Conservation (phyloP, 1,140 invertebrate species). For the Caenorhabditis remanei region DNA sequence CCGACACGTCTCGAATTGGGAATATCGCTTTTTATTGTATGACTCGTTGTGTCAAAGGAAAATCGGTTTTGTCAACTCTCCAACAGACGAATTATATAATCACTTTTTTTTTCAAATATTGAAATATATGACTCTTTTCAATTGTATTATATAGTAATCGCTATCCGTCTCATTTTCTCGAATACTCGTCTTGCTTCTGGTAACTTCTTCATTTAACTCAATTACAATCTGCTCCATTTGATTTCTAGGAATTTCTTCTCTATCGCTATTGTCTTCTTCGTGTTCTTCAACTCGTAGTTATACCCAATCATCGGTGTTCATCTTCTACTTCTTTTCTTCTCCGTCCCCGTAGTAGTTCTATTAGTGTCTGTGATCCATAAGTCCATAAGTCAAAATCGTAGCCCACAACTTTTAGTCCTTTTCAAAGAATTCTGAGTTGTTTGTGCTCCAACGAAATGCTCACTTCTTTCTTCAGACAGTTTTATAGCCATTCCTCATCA, state of each 20-base stretch:
- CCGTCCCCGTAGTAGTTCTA: not conserved
- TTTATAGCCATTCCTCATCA: not conserved
- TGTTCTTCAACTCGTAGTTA: slow-evolving; percentile 20
- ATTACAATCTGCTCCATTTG: not conserved
- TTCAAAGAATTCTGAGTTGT: not conserved
- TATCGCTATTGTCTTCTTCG: slow-evolving; percentile 12
- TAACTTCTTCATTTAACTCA: not conserved
- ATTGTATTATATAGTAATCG: not conserved
- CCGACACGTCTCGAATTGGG: slow-evolving; percentile 23
- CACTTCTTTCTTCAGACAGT: not conserved
- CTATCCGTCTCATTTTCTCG: not conserved
- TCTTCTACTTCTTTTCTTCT: not conserved
- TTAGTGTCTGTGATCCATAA: slow-evolving; percentile 33
- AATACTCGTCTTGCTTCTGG: not conserved
- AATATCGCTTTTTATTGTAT: slow-evolving; percentile 11
- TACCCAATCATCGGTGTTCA: slow-evolving; percentile 21
- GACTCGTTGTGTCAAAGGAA: not conserved
- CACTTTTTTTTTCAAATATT: slow-evolving; percentile 28
- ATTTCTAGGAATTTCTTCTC: slow-evolving; percentile 4
- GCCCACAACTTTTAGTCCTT: not conserved
- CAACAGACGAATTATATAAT: not conserved
- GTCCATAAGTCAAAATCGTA: not conserved
- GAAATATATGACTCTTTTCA: not conserved
- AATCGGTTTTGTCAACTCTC: not conserved
- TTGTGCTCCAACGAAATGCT: not conserved